A percentile compares a stretch with the other conserved stretches of the same genome.
Conservation (phyloP, 2,113 vertebrate species). For the Rhombomys opimus region DNA sequence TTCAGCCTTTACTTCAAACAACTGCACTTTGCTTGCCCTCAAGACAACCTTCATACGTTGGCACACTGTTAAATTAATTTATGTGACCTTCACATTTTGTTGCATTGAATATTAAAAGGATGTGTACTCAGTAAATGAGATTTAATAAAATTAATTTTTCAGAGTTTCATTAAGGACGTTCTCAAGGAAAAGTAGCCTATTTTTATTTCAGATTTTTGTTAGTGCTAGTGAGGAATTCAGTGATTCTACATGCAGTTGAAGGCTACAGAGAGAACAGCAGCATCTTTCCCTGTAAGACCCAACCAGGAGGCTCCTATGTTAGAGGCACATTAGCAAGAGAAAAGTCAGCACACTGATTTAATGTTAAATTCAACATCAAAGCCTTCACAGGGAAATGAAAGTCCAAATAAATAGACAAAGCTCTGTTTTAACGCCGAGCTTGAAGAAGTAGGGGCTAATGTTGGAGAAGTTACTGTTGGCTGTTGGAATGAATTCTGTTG, state of each 20-base stretch:
- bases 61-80: not conserved
- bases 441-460: not conserved
- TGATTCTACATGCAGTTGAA: not conserved
- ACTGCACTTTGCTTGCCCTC: not conserved
- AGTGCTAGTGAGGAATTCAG: not conserved
- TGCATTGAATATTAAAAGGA: slow-evolving; percentile 1
- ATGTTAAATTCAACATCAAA: too few relatives aligned
- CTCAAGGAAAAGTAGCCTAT: not conserved
- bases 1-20: not conserved
- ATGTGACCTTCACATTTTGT: not conserved
- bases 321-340: not conserved
- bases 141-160: slow-evolving; percentile 25
- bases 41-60: not conserved
- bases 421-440: not conserved
- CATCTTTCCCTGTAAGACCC: not conserved
- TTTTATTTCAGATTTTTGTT: not conserved
- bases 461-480: not conserved
- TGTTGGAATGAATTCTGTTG: not conserved
- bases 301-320: too few relatives aligned
- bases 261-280: not conserved
- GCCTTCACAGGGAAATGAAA: not conserved
- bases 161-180: not conserved
- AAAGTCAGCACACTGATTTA: not conserved
- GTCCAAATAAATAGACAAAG: not conserved
- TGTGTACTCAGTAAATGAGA: not conserved